A percentile compares a stretch with the other conserved stretches of the same genome.
Conservation (phyloP, 2,888 invertebrate species). For the Chaitophorus viminalis region DNA sequence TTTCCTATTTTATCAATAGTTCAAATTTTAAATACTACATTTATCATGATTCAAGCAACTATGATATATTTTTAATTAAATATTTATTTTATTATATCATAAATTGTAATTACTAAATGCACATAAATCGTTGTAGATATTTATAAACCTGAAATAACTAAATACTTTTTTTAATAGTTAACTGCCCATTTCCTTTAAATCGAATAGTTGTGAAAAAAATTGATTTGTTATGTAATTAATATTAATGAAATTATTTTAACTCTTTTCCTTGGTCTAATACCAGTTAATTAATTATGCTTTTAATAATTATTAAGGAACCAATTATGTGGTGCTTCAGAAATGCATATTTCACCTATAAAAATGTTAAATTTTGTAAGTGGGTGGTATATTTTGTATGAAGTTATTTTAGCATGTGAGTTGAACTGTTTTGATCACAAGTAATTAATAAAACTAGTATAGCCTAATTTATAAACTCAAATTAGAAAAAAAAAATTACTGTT, state of each 20-base stretch:
- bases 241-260: neutral
- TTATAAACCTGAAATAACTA: no score
- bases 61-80: no score
- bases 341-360: slow-evolving; percentile 59
- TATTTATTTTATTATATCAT: no score
- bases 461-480: slow-evolving; percentile 30
- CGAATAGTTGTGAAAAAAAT: neutral
- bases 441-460: slow-evolving; percentile 46
- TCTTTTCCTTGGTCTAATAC: neutral
- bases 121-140: no score
- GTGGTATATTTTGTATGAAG: slow-evolving; percentile 46
- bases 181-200: neutral
- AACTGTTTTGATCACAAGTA: slow-evolving; percentile 53
- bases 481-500: slow-evolving; percentile 41
- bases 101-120: no score
- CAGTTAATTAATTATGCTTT: slow-evolving; percentile 46
- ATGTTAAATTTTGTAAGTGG: slow-evolving; percentile 61
- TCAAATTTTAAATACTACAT: no score
- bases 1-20: no score
- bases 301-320: slow-evolving; percentile 57
- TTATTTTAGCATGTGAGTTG: slow-evolving; percentile 56
- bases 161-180: no score
- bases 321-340: slow-evolving; percentile 61
- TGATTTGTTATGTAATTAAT: neutral
- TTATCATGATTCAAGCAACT: no score